These are phyloP conservation scores for Tetranychus cinnabarinus DNA, from an alignment of 1,140 invertebrate species.

Conservation along the genomic window DNA sequence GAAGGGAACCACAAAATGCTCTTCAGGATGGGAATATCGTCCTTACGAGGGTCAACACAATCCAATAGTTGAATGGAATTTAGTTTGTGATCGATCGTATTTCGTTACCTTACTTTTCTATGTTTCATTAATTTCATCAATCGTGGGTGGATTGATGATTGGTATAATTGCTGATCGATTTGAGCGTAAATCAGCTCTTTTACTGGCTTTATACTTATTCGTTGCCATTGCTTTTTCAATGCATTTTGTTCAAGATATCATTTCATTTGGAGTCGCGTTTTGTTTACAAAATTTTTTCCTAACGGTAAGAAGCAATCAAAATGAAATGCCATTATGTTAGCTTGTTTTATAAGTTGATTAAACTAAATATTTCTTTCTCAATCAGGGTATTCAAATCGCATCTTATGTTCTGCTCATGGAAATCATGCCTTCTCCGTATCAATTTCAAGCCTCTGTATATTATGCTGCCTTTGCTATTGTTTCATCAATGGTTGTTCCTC, in stretches of 20 bases:
- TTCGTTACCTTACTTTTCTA: slow-evolving; percentile 22
- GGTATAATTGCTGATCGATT: slow-evolving; percentile 28
- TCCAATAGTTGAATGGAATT: slow-evolving; percentile 22
- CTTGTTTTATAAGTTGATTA: neutral
- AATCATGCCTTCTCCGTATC: slow-evolving; percentile 24
- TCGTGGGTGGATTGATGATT: slow-evolving; percentile 28
- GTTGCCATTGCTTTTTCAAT: slow-evolving; percentile 22
- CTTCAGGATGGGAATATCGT: slow-evolving; percentile 19
- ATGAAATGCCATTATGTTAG: neutral
- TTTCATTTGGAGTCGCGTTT: slow-evolving; percentile 24
- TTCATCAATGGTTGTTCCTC: neutral
- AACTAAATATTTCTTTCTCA: neutral
- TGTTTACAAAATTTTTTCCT: slow-evolving; percentile 26
- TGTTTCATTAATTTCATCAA: slow-evolving; percentile 26
- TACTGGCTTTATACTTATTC: slow-evolving; percentile 13
- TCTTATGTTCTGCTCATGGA: slow-evolving; percentile 26
- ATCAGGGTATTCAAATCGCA: slow-evolving; percentile 16
- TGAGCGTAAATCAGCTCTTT: slow-evolving; percentile 25
- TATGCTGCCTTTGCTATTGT: neutral
- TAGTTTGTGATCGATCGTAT: slow-evolving; percentile 28
- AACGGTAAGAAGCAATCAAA: slow-evolving; percentile 19
- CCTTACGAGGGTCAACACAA: slow-evolving; percentile 16
- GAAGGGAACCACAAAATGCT: slow-evolving; percentile 15
- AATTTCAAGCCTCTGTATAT: slow-evolving; percentile 24
- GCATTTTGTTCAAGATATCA: slow-evolving; percentile 23